phyloP scores from a whole-genome alignment of 2,888 invertebrate species.

The Rhorus exstirpatorius region DNA sequence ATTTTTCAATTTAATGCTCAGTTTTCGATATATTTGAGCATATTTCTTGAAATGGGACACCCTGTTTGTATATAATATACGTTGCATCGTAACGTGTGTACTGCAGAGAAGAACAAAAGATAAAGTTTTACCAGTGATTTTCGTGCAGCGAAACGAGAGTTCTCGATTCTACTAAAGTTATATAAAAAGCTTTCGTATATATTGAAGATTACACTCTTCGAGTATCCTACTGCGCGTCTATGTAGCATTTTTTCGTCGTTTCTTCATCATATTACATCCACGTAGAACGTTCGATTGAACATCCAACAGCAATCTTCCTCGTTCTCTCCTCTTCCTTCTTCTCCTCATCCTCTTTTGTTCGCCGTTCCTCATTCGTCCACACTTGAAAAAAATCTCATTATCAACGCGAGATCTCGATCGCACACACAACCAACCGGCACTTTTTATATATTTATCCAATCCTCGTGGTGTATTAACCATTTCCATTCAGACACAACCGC shows the following conservation, averaged over 20 bases:
- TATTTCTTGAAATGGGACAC: background rate
- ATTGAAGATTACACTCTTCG: constrained; percentile 12
- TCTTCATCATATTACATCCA: constrained; percentile 20
- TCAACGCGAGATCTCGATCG: constrained; percentile 3
- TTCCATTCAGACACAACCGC: constrained; percentile 21
- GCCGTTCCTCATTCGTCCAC: background rate
- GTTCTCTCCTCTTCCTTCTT: background rate
- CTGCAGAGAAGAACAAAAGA: background rate
- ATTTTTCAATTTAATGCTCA: too few relatives aligned
- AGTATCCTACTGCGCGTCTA: constrained; percentile 10
- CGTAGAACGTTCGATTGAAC: background rate
- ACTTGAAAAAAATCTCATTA: constrained; percentile 30
- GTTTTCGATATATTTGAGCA: too few relatives aligned
- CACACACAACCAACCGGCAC: constrained; percentile 1
- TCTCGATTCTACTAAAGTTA: constrained; percentile 8
- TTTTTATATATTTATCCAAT: constrained; percentile 54
- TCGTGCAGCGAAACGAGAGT: constrained; percentile 17
- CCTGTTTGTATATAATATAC: background rate
- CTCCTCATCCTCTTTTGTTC: background rate
- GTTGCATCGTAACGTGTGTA: background rate
- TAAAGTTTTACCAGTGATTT: constrained; percentile 11
- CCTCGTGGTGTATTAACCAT: constrained; percentile 23
- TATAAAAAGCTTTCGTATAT: constrained; percentile 24
- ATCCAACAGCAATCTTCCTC: constrained; percentile 24
- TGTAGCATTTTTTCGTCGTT: constrained; percentile 9